phyloP scores from a whole-genome alignment of 2,797 vertebrate genomes.

The Gymnoscopelus braueri region DNA sequence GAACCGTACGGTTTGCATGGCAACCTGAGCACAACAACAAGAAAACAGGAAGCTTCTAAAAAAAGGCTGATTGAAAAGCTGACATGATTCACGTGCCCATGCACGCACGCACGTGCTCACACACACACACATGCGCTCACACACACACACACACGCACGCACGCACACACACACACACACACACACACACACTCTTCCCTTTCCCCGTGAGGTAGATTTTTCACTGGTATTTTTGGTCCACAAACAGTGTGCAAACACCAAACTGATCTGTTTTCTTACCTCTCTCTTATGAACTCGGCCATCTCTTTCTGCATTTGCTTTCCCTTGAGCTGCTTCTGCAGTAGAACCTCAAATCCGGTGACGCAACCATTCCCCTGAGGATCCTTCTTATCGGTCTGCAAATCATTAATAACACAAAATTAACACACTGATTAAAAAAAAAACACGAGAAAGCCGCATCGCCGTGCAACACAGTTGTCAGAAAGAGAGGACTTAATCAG shows the following conservation, averaged over 20 bases:
- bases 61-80: constrained; percentile 1
- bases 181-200: not conserved
- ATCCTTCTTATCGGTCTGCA: constrained; percentile 93
- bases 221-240: no score
- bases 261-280: constrained; percentile 75
- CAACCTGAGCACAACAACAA: constrained; percentile 33
- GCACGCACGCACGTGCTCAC: not conserved
- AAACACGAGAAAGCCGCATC: constrained; percentile 20
- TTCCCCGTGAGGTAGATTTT: no score
- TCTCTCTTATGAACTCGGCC: constrained; percentile 96
- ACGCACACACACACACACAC: not conserved
- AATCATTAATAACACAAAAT: constrained; percentile 3
- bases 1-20: constrained; percentile 52
- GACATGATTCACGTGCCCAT: not conserved
- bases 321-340: constrained; percentile 97
- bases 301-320: constrained; percentile 99
- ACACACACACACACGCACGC: not conserved
- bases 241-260: no score
- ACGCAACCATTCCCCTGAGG: constrained; percentile 89
- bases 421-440: constrained; percentile 19
- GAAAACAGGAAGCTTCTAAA: not conserved
- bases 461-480: not conserved
- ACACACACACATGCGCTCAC: not conserved
- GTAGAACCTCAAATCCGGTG: constrained; percentile 94
- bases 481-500: not conserved